phyloP scores from a whole-genome alignment of 2,113 vertebrate genomes.

The human (Homo sapiens) region GRCh38 chr13:104259001-104259500 shows the following conservation, averaged over 20 bases:
- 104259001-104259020: neutral
- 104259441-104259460: neutral
- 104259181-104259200: neutral
- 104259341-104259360: neutral
- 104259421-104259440: neutral
- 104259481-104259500: neutral
- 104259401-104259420: too few species aligned
- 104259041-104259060: neutral
- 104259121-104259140: neutral
- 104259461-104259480: rapidly evolving
- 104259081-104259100: neutral
- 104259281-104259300: neutral
- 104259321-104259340: neutral
- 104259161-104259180: neutral
- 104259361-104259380: neutral
- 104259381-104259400: neutral
- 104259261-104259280: neutral
- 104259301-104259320: neutral
- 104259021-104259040: neutral
- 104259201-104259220: neutral
- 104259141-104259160: too few species aligned
- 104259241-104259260: neutral
- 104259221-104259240: neutral
- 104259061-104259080: neutral
- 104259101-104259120: neutral